Evolutionary conservation across 1,140 invertebrate genomes (phyloP).

Genomic region (Dendrolimus punctatus): DNA sequence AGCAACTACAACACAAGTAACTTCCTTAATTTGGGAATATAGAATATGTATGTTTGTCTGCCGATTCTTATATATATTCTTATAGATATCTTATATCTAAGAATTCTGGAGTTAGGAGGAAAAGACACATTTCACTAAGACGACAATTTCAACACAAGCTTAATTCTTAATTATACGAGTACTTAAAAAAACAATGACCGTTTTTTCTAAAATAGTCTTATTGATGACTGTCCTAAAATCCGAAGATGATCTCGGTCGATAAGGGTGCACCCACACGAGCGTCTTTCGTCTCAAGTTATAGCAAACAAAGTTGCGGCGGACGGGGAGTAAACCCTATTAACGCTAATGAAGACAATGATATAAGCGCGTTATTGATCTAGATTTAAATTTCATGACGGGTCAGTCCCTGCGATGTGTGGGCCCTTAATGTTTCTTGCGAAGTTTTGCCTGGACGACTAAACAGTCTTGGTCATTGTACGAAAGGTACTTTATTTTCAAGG

Average conservation of each 20-base stretch:
- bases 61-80: too few relatives aligned
- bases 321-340: constrained; percentile 68
- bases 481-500: neutral
- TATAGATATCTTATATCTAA: too few relatives aligned
- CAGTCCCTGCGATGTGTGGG: constrained; percentile 63
- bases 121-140: too few relatives aligned
- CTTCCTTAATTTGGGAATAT: too few relatives aligned
- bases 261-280: constrained; percentile 1
- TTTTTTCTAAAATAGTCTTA: neutral
- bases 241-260: neutral
- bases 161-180: too few relatives aligned
- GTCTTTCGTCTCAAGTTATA: constrained; percentile 69
- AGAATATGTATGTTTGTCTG: too few relatives aligned
- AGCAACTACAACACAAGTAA: too few relatives aligned
- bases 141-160: too few relatives aligned
- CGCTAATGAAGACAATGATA: constrained; percentile 72
- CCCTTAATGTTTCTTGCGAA: constrained; percentile 69
- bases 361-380: constrained; percentile 71
- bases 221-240: neutral
- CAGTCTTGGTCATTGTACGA: constrained; percentile 32
- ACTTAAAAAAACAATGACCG: too few relatives aligned
- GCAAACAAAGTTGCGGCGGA: constrained; percentile 64
- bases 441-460: constrained; percentile 30
- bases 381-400: constrained; percentile 72
- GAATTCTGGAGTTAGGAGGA: too few relatives aligned